Evolutionary conservation across 2,113 vertebrate species (phyloP), one percentile per base, ranked within the genome.

Genomic region (Mobula hypostoma): DNA sequence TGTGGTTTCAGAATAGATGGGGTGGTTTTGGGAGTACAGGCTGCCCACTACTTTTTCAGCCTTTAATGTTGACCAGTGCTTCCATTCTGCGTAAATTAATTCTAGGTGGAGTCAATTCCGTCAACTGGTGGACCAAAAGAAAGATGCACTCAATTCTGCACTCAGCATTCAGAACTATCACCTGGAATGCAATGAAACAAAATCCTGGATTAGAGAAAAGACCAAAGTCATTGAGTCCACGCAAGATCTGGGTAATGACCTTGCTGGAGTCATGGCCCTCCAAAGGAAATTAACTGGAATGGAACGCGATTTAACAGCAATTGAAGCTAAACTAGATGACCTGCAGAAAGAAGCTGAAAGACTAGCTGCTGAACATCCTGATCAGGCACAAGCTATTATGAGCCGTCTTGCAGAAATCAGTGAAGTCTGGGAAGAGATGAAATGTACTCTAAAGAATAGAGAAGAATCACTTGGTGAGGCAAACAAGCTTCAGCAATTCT

Each of bases 141-240:
- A 99, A 95, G 99, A 99, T 82, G 96, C 97, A 8, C 97, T 99
- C 29, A 97, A 97, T 95, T 99, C 99, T 0, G 99, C 98, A 70
- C 96, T 99, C 95, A 99, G 99, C 74, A 98, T 99, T 94, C 99
- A 99, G 96, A 99, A 99, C 96, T 99, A 99, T 96, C 98, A 99
- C 95, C 98, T 99, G 3, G 99, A 99, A 95, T 98, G 99, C 94
- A 99, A 99, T 6, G 99, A 99, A 96, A 99, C 99, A 95, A 99
- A 99, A 95, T 99, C 99, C 76, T 99, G 99, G 99, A 99, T 99
- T 96, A 98, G 98, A 58, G 99, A 99, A 96, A 99, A 99, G 97
- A 99, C 99, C 96, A 99, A 99, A 97, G 98, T 99, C 80, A 99
- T 99, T 0, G 99, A 99, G 96, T 99, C 99, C 36, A 99, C 99